phyloP scores from a whole-genome alignment of 2,888 invertebrate species.

The Drosophila neotestacea region DNA sequence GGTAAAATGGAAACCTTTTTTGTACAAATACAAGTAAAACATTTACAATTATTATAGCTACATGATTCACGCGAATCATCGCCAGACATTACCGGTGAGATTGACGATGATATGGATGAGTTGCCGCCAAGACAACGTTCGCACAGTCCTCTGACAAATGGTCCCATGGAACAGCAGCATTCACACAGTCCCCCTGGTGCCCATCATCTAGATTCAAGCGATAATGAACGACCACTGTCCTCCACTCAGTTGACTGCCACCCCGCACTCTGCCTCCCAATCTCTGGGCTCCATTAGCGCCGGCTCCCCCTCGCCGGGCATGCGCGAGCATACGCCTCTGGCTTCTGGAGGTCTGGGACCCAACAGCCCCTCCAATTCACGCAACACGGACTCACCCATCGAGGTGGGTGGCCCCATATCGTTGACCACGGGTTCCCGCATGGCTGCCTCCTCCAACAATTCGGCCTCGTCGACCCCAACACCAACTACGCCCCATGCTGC shows the following conservation, averaged over 20 bases:
- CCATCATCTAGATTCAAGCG: conserved; percentile 81
- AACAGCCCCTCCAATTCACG: conserved; percentile 87
- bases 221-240: conserved; percentile 84
- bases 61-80: conserved; percentile 85
- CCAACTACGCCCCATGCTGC: conserved; percentile 73
- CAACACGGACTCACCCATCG: conserved; percentile 87
- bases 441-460: conserved; percentile 69
- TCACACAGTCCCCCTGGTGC: conserved; percentile 82
- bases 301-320: conserved; percentile 85
- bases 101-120: conserved; percentile 84
- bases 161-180: conserved; percentile 72
- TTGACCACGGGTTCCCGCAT: conserved; percentile 78
- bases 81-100: conserved; percentile 85
- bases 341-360: conserved; percentile 71
- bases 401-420: conserved; percentile 85
- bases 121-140: conserved; percentile 77
- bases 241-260: conserved; percentile 83
- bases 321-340: conserved; percentile 83
- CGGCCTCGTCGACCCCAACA: conserved; percentile 75
- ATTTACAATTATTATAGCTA: conserved; percentile 61
- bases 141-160: conserved; percentile 80
- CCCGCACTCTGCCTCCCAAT: conserved; percentile 84
- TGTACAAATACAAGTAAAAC: neutral
- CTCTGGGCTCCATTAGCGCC: conserved; percentile 86
- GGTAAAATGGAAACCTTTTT: conserved; percentile 59